Evolutionary conservation across 2,113 vertebrate species (phyloP).

Genomic region (Origma solitaria): DNA sequence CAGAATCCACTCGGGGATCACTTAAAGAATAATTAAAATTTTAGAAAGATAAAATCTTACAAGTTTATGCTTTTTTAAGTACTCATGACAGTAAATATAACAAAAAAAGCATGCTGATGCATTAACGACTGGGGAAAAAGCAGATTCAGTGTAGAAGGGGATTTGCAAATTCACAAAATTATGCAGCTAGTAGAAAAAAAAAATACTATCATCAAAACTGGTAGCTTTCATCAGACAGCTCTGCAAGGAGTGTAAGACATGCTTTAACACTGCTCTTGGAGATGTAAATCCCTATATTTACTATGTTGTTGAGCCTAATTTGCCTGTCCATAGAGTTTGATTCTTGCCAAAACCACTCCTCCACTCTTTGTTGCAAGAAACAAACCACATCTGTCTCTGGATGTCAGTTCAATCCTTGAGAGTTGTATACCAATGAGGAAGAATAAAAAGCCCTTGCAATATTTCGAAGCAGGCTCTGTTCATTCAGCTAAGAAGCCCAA

Average conservation of each 20-base stretch:
- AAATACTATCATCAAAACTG: not conserved
- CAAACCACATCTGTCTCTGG: not conserved
- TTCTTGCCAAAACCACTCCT: not conserved
- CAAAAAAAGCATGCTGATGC: not conserved
- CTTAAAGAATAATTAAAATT: not conserved
- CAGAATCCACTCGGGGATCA: not conserved
- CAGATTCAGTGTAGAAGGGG: not conserved
- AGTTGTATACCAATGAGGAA: not conserved
- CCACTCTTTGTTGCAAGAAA: not conserved
- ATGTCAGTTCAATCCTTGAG: not conserved
- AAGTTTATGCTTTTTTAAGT: not conserved
- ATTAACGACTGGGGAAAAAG: not conserved
- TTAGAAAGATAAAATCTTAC: not conserved
- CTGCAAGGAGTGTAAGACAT: not conserved
- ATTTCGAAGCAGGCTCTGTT: conserved; percentile 4
- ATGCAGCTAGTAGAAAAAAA: not conserved
- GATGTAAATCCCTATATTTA: not conserved
- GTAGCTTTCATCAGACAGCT: not conserved
- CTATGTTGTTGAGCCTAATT: not conserved
- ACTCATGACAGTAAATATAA: not conserved
- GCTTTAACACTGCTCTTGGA: not conserved
- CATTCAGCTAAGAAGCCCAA: not conserved
- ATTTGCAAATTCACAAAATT: not conserved
- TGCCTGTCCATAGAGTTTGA: not conserved
- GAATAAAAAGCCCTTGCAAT: conserved; percentile 1